These are phyloP conservation scores for Littorina saxatilis DNA, from an alignment of 1,140 invertebrate species.

Conservation along the genomic window DNA sequence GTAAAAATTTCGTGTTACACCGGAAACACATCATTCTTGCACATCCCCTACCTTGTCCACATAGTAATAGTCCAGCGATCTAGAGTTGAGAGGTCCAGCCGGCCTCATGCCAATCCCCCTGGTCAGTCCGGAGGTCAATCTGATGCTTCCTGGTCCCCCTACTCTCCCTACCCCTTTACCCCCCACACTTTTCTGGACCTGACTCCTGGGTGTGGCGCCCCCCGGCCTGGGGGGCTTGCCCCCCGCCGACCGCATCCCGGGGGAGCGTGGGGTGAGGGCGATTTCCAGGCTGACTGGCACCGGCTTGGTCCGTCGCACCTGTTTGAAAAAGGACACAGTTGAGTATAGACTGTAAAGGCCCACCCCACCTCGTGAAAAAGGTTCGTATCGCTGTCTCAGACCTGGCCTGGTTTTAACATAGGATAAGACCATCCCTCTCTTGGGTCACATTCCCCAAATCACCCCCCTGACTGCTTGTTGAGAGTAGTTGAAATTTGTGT, in stretches of 20 bases:
- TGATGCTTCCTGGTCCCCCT: neutral
- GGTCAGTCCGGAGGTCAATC: neutral
- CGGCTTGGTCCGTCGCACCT: constrained; percentile 15
- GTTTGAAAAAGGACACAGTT: too few species aligned
- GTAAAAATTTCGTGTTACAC: too few species aligned
- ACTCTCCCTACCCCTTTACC: neutral
- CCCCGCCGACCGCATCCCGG: neutral
- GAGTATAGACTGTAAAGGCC: too few species aligned
- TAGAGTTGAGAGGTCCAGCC: neutral
- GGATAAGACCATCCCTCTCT: too few species aligned
- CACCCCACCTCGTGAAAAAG: too few species aligned
- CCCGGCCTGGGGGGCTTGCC: neutral
- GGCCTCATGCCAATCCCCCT: neutral
- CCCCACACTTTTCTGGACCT: neutral
- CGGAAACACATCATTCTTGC: too few species aligned
- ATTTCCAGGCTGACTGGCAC: constrained; percentile 28
- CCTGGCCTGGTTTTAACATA: too few species aligned
- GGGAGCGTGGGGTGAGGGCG: neutral
- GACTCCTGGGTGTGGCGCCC: neutral
- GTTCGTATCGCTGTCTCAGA: too few species aligned
- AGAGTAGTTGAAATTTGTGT: too few species aligned
- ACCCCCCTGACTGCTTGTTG: too few species aligned
- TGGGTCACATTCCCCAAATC: too few species aligned
- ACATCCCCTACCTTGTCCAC: too few species aligned
- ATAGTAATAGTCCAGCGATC: constrained; percentile 26